Evolutionary conservation across 2,888 invertebrate genomes (phyloP), one percentile per base, ranked within the genome.

Genomic region (Meghimatium bilineatum): DNA sequence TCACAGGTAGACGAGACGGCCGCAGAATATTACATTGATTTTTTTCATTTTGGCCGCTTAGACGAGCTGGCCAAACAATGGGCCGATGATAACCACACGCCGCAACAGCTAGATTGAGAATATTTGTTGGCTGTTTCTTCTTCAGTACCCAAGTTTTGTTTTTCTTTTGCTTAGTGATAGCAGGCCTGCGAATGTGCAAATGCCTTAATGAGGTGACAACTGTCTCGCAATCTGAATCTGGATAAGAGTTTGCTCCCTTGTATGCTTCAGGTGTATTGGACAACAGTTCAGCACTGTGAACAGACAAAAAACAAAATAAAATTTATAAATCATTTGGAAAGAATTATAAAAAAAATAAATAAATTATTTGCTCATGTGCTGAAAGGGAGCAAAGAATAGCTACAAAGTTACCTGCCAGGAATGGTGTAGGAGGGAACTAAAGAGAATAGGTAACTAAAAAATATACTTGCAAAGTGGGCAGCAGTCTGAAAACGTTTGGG

Each of bases 1-100:
- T 20, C 29, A 78, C 26, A 17, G 20, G 29, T 1, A 83, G 44
- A 17, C 78, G 52, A n/a, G 83, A 67, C 23, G 83, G 83, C 17
- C 60, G 26, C 20, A 83, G 60, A 32, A 83, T 32, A 26, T 36
- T 26, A 56, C 71, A 44, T n/a, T 29, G 60, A 26, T 12, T 10
- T 63, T 32, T 72, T n/a, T 60, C 44, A 60, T 20, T 26, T 1
- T 71, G 63, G 20, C 44, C 34, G 12, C 67, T 79, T 14, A 83
- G 76, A n/a, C 72, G 69, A 32, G 78, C 83, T 38, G 83, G 83
- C 83, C 83, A 83, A 5, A 83, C 78, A 60, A 83, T 79, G 17
- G 83, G 79, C 38, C 44, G 69, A 23, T 78, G 83, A 52, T 38
- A 36, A 34, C 32, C n/a, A 52, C 71, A 38, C 10, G 83, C 83